A percentile compares a stretch with the other conserved stretches of the same genome.
Evolutionary conservation across 2,113 vertebrate genomes (phyloP).

Genomic region (Protobothrops mucrosquamatus): DNA sequence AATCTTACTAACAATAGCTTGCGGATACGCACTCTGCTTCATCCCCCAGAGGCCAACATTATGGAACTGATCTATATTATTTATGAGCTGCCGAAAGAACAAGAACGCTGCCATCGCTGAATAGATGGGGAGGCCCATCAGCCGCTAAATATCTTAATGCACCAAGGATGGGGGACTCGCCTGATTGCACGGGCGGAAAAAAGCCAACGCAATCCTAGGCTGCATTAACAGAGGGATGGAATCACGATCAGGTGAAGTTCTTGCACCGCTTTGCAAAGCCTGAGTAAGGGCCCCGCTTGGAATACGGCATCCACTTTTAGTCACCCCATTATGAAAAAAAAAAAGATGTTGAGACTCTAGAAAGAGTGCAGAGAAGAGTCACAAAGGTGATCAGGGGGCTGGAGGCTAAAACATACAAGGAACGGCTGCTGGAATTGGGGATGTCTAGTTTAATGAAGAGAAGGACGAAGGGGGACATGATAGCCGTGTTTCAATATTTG

Average conservation of each 20-base stretch:
- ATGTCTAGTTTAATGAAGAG: too few relatives aligned
- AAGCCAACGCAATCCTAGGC: background rate
- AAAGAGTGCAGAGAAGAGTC: too few relatives aligned
- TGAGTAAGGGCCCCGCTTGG: too few relatives aligned
- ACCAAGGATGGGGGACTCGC: accelerated
- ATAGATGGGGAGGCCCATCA: background rate
- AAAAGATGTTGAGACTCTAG: too few relatives aligned
- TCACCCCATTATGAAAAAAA: too few relatives aligned
- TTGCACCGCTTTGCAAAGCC: too few relatives aligned
- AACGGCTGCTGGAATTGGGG: too few relatives aligned
- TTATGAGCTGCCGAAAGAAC: background rate
- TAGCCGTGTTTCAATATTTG: too few relatives aligned
- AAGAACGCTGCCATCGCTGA: background rate
- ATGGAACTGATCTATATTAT: background rate
- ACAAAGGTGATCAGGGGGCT: too few relatives aligned
- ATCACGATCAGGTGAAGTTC: background rate
- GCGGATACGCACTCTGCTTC: background rate
- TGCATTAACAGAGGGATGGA: background rate
- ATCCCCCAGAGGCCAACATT: background rate
- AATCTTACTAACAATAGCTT: background rate
- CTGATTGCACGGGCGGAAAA: background rate
- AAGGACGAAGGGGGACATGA: too few relatives aligned
- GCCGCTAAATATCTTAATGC: background rate
- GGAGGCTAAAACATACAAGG: too few relatives aligned
- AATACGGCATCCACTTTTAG: too few relatives aligned